Conservation (phyloP, 2,888 invertebrate genomes). For the Euproctis similis region DNA sequence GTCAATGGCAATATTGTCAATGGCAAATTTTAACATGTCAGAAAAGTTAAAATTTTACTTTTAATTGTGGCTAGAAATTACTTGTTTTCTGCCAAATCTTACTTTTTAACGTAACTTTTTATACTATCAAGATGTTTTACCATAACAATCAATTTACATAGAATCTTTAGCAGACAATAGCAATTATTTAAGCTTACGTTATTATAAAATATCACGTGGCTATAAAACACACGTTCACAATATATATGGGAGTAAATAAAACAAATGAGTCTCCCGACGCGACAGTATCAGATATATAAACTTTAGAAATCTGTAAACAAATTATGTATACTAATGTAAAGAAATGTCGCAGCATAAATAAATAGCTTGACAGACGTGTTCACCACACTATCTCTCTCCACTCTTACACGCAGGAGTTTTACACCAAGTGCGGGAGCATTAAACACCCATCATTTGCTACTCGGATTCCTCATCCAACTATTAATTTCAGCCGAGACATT, state of each 20-base stretch:
- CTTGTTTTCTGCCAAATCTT: no score
- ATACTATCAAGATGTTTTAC: no score
- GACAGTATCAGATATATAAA: constrained; percentile 41
- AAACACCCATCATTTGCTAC: constrained; percentile 39
- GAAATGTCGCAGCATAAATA: constrained; percentile 17
- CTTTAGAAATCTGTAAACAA: constrained; percentile 47
- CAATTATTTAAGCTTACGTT: no score
- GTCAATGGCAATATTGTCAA: no score
- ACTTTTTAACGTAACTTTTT: no score
- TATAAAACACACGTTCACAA: no score
- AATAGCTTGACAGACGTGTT: constrained; percentile 8
- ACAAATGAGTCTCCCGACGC: constrained; percentile 27
- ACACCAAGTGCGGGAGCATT: constrained; percentile 27
- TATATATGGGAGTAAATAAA: constrained; percentile 31
- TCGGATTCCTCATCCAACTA: constrained; percentile 37
- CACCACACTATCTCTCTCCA: constrained; percentile 5
- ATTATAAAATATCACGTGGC: no score
- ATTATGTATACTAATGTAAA: constrained; percentile 41
- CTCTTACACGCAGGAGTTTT: constrained; percentile 10
- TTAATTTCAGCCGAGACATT: constrained; percentile 46
- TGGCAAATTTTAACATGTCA: no score
- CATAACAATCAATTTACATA: no score
- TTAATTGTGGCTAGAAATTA: no score
- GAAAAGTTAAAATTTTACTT: no score
- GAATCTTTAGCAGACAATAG: no score